Evolutionary conservation across 2,113 vertebrate species (phyloP).

Genomic region (Hyla sarda): DNA sequence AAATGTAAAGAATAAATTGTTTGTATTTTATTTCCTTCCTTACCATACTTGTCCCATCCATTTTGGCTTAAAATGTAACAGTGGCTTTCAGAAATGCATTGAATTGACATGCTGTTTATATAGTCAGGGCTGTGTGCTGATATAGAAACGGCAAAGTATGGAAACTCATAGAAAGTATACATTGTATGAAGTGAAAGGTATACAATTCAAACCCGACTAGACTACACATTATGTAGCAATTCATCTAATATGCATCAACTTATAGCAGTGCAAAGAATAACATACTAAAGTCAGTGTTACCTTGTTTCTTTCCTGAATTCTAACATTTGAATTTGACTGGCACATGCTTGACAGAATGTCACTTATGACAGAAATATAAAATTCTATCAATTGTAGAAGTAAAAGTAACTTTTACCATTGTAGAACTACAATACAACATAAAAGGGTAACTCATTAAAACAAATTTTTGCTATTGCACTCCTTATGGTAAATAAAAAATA

Average conservation of each 20-base stretch:
- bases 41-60: not conserved
- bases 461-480: too few relatives aligned
- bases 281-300: not conserved
- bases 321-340: not conserved
- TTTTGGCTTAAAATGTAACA: not conserved
- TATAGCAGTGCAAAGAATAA: not conserved
- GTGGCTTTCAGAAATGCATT: not conserved
- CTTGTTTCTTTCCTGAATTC: not conserved
- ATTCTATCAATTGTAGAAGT: not conserved
- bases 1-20: not conserved
- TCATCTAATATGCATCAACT: not conserved
- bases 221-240: slow-evolving; percentile 41
- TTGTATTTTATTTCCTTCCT: not conserved
- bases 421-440: too few relatives aligned
- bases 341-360: not conserved
- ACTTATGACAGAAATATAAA: not conserved
- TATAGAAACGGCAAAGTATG: not conserved
- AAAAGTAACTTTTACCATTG: too few relatives aligned
- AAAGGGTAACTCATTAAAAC: too few relatives aligned
- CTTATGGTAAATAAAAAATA: too few relatives aligned
- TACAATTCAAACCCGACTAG: slow-evolving; percentile 36
- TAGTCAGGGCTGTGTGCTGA: not conserved
- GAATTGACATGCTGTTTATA: slow-evolving; percentile 24
- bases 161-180: slow-evolving; percentile 18
- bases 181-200: slow-evolving; percentile 25